phyloP scores from a whole-genome alignment of 2,797 vertebrate genomes.

The Amblyraja radiata region DNA sequence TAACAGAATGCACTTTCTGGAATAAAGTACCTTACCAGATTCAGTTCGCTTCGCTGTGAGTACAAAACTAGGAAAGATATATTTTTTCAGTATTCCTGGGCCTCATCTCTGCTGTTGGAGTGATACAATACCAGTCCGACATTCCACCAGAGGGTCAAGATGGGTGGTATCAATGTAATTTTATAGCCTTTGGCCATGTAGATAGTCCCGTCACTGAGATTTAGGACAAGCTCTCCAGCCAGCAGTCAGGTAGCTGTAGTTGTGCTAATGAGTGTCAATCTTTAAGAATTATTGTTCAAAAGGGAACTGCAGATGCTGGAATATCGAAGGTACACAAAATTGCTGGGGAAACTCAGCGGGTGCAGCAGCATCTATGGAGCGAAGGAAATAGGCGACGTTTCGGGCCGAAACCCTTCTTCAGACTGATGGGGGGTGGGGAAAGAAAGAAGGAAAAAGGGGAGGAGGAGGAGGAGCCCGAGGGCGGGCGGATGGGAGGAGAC shows the following conservation, averaged over 20 bases:
- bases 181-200: not conserved
- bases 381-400: no score
- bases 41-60: not conserved
- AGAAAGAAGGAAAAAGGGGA: no score
- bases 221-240: not conserved
- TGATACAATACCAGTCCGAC: no score
- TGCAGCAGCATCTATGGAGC: no score
- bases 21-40: not conserved
- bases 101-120: not conserved
- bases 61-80: not conserved
- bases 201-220: not conserved
- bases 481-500: no score
- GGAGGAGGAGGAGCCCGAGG: no score
- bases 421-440: no score
- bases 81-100: not conserved
- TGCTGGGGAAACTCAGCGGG: no score
- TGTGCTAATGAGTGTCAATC: not conserved
- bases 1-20: no score
- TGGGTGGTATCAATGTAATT: not conserved
- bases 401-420: no score
- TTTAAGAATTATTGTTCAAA: not conserved
- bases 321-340: no score
- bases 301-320: no score
- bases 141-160: not conserved
- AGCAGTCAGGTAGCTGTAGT: not conserved